A percentile compares a stretch with the other conserved stretches of the same genome.
Evolutionary conservation across 53 echinoderm and acorn worm species (phyloP).

Genomic region (Hippasteria phrygiana): DNA sequence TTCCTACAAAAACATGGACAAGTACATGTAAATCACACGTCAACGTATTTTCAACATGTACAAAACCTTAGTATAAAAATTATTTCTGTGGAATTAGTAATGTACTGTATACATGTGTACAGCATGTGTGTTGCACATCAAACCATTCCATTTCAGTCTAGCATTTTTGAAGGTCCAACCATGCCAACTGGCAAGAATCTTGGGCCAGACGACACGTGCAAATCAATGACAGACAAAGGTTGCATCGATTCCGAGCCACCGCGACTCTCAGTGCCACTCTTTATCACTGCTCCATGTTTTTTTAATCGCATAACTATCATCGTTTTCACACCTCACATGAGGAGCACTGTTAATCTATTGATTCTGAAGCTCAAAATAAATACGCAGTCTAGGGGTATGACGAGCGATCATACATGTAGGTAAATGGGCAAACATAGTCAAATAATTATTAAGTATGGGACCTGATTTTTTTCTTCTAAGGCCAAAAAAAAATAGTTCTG

Average conservation of each 20-base stretch:
- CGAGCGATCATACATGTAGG: not conserved
- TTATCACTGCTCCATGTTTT: not conserved
- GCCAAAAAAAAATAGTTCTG: too few relatives aligned
- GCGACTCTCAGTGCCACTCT: not conserved
- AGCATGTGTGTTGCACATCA: too few relatives aligned
- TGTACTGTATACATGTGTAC: too few relatives aligned
- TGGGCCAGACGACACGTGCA: not conserved
- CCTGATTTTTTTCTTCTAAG: too few relatives aligned
- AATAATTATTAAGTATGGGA: too few relatives aligned
- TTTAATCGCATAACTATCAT: not conserved
- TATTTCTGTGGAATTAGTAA: too few relatives aligned
- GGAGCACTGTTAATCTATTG: constrained; percentile 2
- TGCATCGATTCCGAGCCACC: not conserved
- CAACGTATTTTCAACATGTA: too few relatives aligned
- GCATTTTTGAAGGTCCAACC: not conserved
- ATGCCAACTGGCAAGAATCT: not conserved
- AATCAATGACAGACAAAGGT: not conserved
- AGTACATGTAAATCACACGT: too few relatives aligned
- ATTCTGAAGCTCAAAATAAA: constrained; percentile 7
- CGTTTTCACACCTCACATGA: constrained; percentile 4
- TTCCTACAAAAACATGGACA: too few relatives aligned
- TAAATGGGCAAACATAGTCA: too few relatives aligned
- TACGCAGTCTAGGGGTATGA: not conserved
- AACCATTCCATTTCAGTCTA: not conserved
- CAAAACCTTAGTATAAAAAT: too few relatives aligned